Conservation (phyloP, 2,113 vertebrate species). For the Bostrychus sinensis region DNA sequence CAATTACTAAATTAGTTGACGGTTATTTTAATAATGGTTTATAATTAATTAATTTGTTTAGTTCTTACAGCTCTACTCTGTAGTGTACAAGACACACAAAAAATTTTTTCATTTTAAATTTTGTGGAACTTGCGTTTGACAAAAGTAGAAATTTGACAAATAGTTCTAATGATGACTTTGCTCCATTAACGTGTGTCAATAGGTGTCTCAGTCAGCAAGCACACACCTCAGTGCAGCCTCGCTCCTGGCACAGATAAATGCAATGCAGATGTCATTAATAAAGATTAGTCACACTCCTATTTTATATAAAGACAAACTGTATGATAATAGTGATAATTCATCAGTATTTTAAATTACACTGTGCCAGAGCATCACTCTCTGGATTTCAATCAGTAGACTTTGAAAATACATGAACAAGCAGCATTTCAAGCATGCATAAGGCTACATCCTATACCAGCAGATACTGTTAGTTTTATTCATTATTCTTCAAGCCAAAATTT, state of each 20-base stretch:
- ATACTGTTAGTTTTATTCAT: background rate
- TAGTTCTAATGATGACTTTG: background rate
- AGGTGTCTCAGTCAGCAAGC: background rate
- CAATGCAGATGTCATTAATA: slow-evolving; percentile 8
- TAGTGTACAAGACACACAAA: no score
- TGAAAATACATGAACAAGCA: background rate
- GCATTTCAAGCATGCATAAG: background rate
- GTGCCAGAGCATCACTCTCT: background rate
- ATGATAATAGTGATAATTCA: background rate
- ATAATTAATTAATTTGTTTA: no score
- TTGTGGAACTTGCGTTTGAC: background rate
- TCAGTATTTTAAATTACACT: background rate
- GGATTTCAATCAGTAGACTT: background rate
- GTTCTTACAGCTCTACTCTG: no score
- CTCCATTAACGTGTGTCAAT: background rate
- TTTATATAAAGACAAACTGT: slow-evolving; percentile 1
- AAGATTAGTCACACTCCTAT: background rate
- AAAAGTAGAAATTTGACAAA: background rate
- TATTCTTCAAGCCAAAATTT: background rate
- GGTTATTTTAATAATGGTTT: no score
- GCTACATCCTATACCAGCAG: no score
- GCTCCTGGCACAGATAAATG: background rate
- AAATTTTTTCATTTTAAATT: no score
- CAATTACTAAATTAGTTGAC: no score
- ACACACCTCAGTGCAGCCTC: background rate